Conservation (phyloP, 2,888 invertebrate genomes). For the Ypsolopha scabrella region DNA sequence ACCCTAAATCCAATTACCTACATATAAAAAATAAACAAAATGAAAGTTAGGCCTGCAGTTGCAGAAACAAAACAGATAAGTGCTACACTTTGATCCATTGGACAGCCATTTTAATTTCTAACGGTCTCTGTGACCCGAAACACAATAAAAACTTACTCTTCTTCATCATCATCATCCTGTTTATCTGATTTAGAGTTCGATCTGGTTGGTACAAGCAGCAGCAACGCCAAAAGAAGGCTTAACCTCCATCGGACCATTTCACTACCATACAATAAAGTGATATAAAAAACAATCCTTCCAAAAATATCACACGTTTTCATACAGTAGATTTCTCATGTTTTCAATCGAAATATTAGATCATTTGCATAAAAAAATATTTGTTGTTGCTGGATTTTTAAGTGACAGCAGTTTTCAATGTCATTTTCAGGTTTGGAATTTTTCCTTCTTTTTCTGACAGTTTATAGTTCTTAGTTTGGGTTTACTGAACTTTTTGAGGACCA, state of each 20-base stretch:
- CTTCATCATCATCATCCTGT: constrained; percentile 38
- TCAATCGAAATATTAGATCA: constrained; percentile 12
- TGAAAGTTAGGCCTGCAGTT: too few species aligned
- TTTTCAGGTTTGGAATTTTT: constrained; percentile 38
- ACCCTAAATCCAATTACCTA: too few species aligned
- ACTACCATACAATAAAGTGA: constrained; percentile 11
- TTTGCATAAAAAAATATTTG: constrained; percentile 27
- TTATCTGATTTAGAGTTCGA: constrained; percentile 30
- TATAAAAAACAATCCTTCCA: constrained; percentile 7
- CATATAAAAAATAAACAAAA: too few species aligned
- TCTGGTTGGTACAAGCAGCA: constrained; percentile 38
- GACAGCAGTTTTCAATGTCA: constrained; percentile 41
- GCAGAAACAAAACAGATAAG: too few species aligned
- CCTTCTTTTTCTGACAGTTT: constrained; percentile 25
- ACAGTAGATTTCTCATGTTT: constrained; percentile 53
- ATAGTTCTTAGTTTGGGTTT: neutral
- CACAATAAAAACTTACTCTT: constrained; percentile 31
- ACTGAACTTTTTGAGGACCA: neutral
- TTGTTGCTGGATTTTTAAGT: constrained; percentile 17
- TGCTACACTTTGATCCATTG: too few species aligned
- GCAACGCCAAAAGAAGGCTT: constrained; percentile 38
- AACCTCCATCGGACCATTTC: constrained; percentile 54
- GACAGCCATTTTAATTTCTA: too few species aligned
- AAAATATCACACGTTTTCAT: constrained; percentile 19
- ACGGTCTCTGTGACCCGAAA: too few species aligned